Base-by-base conservation (phyloP, 2,113 vertebrate species). In the Bubo scandiacus region DNA sequence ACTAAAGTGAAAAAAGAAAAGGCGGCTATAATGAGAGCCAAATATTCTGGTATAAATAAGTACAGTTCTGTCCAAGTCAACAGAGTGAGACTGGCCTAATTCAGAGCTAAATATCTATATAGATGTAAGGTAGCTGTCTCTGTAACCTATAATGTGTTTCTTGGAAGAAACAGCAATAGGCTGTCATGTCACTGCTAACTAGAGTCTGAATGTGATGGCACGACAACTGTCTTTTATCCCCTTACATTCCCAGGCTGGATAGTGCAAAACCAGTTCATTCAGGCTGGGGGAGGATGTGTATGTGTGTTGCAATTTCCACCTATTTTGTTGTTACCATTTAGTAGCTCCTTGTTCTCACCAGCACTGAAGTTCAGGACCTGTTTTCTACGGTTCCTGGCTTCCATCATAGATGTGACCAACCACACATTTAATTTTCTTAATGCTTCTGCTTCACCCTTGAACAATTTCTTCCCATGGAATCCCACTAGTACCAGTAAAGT, bases 21-120 rank as follows among this genome's bases (percentile, higher is more conserved):
- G 12, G 61, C 26, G 22, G 20, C 36, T 72, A 27, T 51, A 80
- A 94, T 45, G 66, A 86, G 80, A 84, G 68, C 34, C 66, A 82
- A 94, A 82, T 62, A 93, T 38, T 65, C 73, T 79, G 11, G 58
- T 55, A 72, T 47, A 90, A 97, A 72, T 72, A 80, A 91, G 8
- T 62, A 23, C 14, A 83, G 40, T 59, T 61, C 67, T 68, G 12
- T 61, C 26, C 75, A 88, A 86, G 40, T 77, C 45, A 73, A 27
- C 2, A 47, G 20, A 45, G 5, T 19, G 51, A 78, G 16, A 70
- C 13, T 38, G 9, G 5, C 13, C 71, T 73, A 80, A 55, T 62
- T 85, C n/a, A 74, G 29, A 79, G 11, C 9, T 55, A 47, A 62
- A 51, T 9, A 7, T 59, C 65, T 58, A 2, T n/a, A 20, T 1